Evolutionary conservation across 2,113 vertebrate genomes (phyloP), one percentile per base, ranked within the genome.

Genomic region (Cyphomyrus discorhynchus): DNA sequence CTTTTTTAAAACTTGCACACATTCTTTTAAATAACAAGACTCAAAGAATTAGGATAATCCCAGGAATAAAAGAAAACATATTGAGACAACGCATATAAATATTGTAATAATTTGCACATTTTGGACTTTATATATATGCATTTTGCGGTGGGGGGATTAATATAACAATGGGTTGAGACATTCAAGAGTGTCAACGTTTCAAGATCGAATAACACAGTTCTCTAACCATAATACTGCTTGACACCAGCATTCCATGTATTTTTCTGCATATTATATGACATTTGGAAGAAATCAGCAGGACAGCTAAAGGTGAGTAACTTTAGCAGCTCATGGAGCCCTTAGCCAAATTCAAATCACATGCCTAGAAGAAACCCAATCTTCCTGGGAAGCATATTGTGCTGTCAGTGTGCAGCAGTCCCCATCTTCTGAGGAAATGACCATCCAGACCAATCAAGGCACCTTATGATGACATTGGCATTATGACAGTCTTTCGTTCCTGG

Each of bases 211-310:
- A 39, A 19, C 35, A 80, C 17, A 21, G 74, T 19, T 42, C 31
- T 42, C 31, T 80, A 80, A 39, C 35, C 13, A 80, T 80, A 80
- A 80, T 80, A 42, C 15, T 80, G 74, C 74, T 42, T 15, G 31
- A 80, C 74, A 19, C 35, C 74, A 80, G 35, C 74, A 80, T 80
- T 42, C 74, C 35, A 80, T 80, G 35, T 19, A 80, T 80, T 42
- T 80, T 35, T 80, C 35, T 80, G 74, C 74, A 80, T 80, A 80
- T 80, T 80, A 80, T 80, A 80, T 80, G 74, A 80, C 74, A 80
- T 80, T 80, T 80, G 74, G 15, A 35, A 80, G 31, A 80, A 80
- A 42, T 80, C 13, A 80, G 35, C 74, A 80, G 74, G 74, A 42
- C 35, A 80, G 74, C 74, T 42, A 80, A 80, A 80, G 74, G 35